Base-by-base conservation (phyloP, 2,888 invertebrate genomes). In the Drosophila leonis region DNA sequence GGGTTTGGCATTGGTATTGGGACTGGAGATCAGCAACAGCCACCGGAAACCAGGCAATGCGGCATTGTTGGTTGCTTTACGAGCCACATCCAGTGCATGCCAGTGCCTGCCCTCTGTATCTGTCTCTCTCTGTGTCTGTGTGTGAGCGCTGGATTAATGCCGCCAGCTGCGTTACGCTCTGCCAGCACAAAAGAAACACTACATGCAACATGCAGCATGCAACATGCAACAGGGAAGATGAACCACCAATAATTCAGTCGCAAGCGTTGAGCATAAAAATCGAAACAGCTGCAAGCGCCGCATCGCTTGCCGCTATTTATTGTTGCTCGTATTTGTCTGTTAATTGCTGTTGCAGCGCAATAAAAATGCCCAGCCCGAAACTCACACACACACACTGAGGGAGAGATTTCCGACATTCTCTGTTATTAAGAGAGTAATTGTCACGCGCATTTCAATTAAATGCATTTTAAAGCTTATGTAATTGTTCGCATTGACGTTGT, bases 191-290 rank as follows among this genome's bases (percentile, higher is more conserved):
- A 61, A 65, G 55, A 24, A 56, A n/a, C n/a, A 59, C 24, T n/a
- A 41, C 49, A 49, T 48, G 33, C 31, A 49, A 20, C 27, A 46
- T 46, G n/a, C 48, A 48, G n/a, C 48, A 29, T 51, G 35, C 51
- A 39, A 57, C 54, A 73, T 65, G 60, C 70, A 64, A 67, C 76
- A 51, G 35, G 41, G 72, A 76, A 62, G 72, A 70, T 78, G 88
- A 83, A 83, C 87, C 87, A 79, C 75, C 90, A 90, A 87, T 87
- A 87, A 90, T 88, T 87, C 86, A 87, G 74, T 79, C 78, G 78
- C 67, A 74, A 75, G 62, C 65, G 82, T 57, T 61, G 88, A 62
- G 75, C 75, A 86, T 77, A 83, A 85, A 90, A 90, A 80, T 80
- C 75, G 86, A 81, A 76, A 71, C 85, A 86, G 88, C 83, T 90